phyloP scores from a whole-genome alignment of 2,113 vertebrate species.

The Istiophorus platypterus region DNA sequence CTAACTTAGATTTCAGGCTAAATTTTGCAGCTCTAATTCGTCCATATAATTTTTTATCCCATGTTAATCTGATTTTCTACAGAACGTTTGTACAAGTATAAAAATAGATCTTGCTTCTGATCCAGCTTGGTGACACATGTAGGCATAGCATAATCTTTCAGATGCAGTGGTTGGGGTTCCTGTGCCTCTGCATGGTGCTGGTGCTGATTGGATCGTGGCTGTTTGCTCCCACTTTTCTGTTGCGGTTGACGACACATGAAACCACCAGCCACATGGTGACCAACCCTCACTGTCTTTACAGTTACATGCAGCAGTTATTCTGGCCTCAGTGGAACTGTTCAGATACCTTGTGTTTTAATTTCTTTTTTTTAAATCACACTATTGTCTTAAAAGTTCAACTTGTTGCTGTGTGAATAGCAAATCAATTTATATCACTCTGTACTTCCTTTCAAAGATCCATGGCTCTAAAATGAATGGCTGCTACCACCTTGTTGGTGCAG shows the following conservation, averaged over 20 bases:
- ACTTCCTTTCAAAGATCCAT: slow-evolving; percentile 74
- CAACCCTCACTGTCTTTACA: slow-evolving; percentile 87
- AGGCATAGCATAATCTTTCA: slow-evolving; percentile 3
- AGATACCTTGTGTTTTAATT: not conserved
- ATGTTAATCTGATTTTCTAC: slow-evolving; percentile 7
- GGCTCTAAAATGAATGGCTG: slow-evolving; percentile 67
- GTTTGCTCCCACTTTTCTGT: slow-evolving; percentile 99
- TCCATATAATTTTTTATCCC: not conserved
- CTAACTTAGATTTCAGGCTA: not conserved
- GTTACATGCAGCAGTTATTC: slow-evolving; percentile 18
- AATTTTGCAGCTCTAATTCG: slow-evolving; percentile 19
- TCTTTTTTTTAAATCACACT: not conserved
- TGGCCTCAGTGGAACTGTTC: not conserved
- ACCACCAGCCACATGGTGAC: slow-evolving; percentile 96
- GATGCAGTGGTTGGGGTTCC: slow-evolving; percentile 84
- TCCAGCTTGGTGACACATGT: slow-evolving; percentile 9
- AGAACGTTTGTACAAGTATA: not conserved
- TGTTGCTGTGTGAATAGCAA: not conserved
- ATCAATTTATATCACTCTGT: not conserved
- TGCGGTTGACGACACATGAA: slow-evolving; percentile 99
- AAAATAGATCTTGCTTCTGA: not conserved
- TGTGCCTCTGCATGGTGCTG: slow-evolving; percentile 94
- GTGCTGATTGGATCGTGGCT: slow-evolving; percentile 99
- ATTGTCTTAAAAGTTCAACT: not conserved
- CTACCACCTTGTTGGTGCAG: slow-evolving; percentile 79